These are phyloP conservation scores for Onychostruthus taczanowskii DNA, from an alignment of 2,113 vertebrate species.

Conservation along the genomic window DNA sequence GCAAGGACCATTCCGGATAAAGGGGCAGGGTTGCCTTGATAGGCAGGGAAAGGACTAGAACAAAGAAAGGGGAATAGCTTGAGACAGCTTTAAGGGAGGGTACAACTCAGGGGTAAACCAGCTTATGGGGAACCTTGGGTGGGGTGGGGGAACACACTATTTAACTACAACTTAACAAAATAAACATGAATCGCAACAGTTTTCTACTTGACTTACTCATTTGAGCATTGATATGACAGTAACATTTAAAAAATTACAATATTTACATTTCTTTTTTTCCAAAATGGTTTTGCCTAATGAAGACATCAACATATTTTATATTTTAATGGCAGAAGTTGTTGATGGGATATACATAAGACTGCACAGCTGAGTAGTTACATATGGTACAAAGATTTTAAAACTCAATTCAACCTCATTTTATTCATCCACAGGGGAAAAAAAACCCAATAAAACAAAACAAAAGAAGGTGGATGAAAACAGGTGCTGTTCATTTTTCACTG, in stretches of 20 bases:
- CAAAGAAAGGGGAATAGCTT: background rate
- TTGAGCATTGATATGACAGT: background rate
- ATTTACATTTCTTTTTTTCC: background rate
- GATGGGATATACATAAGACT: background rate
- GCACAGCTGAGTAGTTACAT: background rate
- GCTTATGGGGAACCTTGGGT: background rate
- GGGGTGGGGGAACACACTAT: background rate
- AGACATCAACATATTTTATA: background rate
- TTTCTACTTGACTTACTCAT: background rate
- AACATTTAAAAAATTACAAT: background rate
- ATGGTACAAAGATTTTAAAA: background rate
- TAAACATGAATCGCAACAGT: rapidly evolving
- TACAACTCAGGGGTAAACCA: background rate
- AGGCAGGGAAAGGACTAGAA: background rate
- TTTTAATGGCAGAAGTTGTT: background rate
- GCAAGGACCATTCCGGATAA: background rate
- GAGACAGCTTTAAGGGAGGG: background rate
- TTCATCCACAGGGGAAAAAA: rapidly evolving
- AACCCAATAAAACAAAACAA: rapidly evolving
- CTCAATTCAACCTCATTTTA: background rate
- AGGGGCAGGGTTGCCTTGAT: background rate
- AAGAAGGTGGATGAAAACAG: background rate
- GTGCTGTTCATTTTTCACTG: background rate
- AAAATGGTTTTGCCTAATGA: background rate
- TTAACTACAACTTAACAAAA: background rate